Conservation (phyloP, 2,113 vertebrate species). For the Thamnaconus septentrionalis region DNA sequence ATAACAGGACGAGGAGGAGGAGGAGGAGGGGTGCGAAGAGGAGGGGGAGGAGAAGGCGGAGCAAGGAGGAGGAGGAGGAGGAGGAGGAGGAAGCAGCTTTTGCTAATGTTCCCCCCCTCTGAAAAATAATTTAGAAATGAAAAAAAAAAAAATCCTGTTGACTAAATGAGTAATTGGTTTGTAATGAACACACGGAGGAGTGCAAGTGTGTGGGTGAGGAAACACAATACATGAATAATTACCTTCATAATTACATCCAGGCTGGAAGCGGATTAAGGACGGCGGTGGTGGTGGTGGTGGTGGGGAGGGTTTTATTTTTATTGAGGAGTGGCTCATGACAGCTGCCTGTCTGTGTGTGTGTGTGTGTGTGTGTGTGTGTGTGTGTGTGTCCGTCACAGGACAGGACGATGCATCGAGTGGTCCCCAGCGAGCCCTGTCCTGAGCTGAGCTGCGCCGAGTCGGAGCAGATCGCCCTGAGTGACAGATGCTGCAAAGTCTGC, state of each 20-base stretch:
- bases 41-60: slow-evolving; percentile 3
- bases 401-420: slow-evolving; percentile 86
- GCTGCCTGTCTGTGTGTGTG: too few species aligned
- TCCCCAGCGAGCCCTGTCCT: slow-evolving; percentile 76
- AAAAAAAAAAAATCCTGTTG: slow-evolving; percentile 19
- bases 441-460: slow-evolving; percentile 85
- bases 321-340: too few species aligned
- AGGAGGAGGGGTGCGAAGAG: too few species aligned
- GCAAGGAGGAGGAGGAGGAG: background rate
- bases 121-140: slow-evolving; percentile 5
- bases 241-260: slow-evolving; percentile 52
- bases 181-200: slow-evolving; percentile 45
- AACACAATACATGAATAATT: slow-evolving; percentile 58
- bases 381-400: slow-evolving; percentile 72
- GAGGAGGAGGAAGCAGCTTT: slow-evolving; percentile 1
- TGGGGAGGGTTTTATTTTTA: background rate
- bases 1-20: background rate
- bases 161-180: slow-evolving; percentile 50
- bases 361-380: background rate
- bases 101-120: background rate
- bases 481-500: slow-evolving; percentile 95
- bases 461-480: slow-evolving; percentile 86
- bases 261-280: slow-evolving; percentile 33
- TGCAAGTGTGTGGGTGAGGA: slow-evolving; percentile 18
- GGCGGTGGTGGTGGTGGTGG: slow-evolving; percentile 14